These are phyloP conservation scores for Lacerta viridis DNA, from an alignment of 2,797 vertebrate genomes.

Conservation along the genomic window DNA sequence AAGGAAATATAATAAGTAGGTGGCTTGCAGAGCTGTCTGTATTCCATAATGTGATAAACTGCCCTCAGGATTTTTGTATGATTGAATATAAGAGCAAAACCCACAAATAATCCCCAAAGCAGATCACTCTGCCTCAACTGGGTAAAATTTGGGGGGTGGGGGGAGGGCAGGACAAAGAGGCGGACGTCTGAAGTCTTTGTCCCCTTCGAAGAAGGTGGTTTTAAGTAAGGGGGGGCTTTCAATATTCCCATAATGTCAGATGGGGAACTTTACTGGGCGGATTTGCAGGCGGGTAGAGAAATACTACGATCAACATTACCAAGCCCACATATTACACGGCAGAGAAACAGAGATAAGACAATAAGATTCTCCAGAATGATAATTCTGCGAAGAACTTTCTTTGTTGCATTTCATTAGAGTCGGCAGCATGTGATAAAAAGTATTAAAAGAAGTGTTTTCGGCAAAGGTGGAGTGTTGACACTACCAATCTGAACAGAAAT, in stretches of 20 bases:
- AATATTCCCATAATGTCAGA: slow-evolving; percentile 38
- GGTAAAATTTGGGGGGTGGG: slow-evolving; percentile 51
- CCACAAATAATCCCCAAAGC: slow-evolving; percentile 46
- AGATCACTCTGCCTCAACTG: slow-evolving; percentile 68
- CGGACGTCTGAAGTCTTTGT: slow-evolving; percentile 51
- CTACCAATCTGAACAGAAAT: slow-evolving; percentile 71
- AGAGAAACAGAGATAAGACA: slow-evolving; percentile 39
- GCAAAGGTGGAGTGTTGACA: slow-evolving; percentile 60
- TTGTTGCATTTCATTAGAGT: slow-evolving; percentile 66
- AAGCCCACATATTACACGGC: slow-evolving; percentile 43
- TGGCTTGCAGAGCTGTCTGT: slow-evolving; percentile 85
- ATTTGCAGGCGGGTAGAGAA: neutral
- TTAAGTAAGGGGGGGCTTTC: neutral
- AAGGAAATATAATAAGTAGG: slow-evolving; percentile 87
- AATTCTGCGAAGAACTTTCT: slow-evolving; percentile 61
- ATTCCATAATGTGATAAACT: slow-evolving; percentile 86
- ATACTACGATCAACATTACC: slow-evolving; percentile 46
- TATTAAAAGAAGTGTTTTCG: slow-evolving; percentile 63
- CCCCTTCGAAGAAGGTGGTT: neutral
- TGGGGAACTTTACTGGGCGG: slow-evolving; percentile 51
- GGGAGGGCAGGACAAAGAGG: slow-evolving; percentile 36
- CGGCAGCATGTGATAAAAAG: slow-evolving; percentile 62
- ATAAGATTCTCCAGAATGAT: slow-evolving; percentile 59
- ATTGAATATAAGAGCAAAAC: slow-evolving; percentile 82
- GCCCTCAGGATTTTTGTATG: slow-evolving; percentile 82